Conservation (phyloP, 2,797 vertebrate genomes). For the Tapirus indicus region DNA sequence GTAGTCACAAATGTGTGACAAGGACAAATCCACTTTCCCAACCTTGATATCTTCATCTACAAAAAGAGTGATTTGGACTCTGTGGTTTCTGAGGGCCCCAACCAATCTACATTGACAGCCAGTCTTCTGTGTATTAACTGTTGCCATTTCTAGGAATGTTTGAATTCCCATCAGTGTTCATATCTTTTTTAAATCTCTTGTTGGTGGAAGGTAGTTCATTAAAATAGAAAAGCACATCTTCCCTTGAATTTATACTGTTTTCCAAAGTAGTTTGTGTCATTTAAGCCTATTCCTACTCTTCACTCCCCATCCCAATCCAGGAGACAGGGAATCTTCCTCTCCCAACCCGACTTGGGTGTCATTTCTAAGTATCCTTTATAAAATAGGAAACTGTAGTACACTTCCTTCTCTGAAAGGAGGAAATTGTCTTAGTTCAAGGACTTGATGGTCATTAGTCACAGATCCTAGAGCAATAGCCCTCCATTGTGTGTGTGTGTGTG, state of each 20-base stretch:
- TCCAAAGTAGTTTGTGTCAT: not conserved
- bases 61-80: not conserved
- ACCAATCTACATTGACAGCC: not conserved
- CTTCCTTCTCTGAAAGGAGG: not conserved
- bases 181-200: not conserved
- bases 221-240: not conserved
- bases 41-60: not conserved
- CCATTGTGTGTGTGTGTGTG: not conserved
- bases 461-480: not conserved
- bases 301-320: not conserved
- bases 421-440: not conserved
- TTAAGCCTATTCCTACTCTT: not conserved
- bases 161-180: not conserved
- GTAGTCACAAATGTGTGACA: not conserved
- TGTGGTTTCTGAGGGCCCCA: not conserved
- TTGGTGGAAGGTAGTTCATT: not conserved
- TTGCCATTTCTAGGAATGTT: not conserved
- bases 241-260: not conserved
- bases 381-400: not conserved
- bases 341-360: not conserved
- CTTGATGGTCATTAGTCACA: not conserved
- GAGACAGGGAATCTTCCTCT: not conserved
- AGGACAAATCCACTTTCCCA: not conserved
- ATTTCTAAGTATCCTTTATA: not conserved
- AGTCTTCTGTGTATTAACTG: not conserved